Base-by-base conservation (phyloP, 2,888 invertebrate genomes). In the Melangyna quadrimaculata region DNA sequence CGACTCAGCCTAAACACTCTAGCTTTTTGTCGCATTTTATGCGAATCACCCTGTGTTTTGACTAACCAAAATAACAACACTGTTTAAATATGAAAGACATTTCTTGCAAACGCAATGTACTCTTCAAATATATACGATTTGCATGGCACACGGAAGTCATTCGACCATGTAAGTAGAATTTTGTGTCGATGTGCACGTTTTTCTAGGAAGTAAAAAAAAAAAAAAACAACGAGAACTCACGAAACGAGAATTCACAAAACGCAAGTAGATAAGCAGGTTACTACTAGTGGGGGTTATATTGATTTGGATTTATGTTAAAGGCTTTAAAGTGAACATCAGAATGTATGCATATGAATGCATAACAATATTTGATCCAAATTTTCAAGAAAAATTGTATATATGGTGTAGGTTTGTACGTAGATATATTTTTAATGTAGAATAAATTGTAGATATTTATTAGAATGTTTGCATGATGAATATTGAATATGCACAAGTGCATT, bases 61-160 rank as follows among this genome's bases (percentile, higher is more conserved):
- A 40, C n/a, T 40, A n/a, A 40, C 10, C 5, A 14, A 6, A n/a
- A 37, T 22, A 35, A 37, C 59, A 59, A 22, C 35, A 1, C 59
- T 59, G 59, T 0, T 17, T 3, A 9, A 19, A 17, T 19, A 22
- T 61, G 24, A 61, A 40, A 10, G 45, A 65, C 19, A 19, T 14
- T 22, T 14, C 29, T 19, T 45, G 63, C 14, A 14, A 45, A 19
- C 59, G 43, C 45, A 32, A 32, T 29, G 8, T 27, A 12, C 19
- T 40, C 17, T 17, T 10, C 9, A 6, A 27, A 17, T 10, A n/a
- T 19, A 17, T 29, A 22, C 63, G 73, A 73, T 79, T 79, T 79
- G 79, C 67, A 69, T 79, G n/a, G 10, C 22, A 43, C 70, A 77
- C 69, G 45, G 72, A 48, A 72, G 78, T 65, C 48, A 67, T 35